Base-by-base conservation (phyloP, 1,140 invertebrate species). In the Nebria ingens region DNA sequence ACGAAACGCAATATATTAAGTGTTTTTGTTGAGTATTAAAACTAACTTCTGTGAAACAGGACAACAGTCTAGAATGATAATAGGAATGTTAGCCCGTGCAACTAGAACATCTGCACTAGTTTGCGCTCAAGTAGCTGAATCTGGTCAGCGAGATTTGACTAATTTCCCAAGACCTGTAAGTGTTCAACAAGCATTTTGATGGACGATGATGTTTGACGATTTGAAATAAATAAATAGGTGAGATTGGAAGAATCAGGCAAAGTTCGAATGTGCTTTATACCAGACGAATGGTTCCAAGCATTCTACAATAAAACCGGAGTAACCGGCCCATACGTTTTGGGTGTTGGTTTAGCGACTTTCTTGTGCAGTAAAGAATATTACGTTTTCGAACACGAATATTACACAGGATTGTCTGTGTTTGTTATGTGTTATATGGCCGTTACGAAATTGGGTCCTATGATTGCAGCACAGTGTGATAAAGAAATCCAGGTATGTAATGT, bases 231-330 rank as follows among this genome's bases (percentile, higher is more conserved):
- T 40, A 11, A 57, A 52, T 34, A 59, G 64, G 55, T 59, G 60
- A 71, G 85, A 65, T 71, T 72, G 12, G 77, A 79, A 57, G 75
- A 83, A 58, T 79, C 84, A 52, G 83, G 80, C 55, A 85, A 85
- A 74, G 87, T 92, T 34, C 81, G 92, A 49, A 69, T 92, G 64
- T 91, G 87, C 52, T 91, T 97, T 63, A 69, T 98, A 60, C 94
- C 95, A 51, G 93, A 96, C 63, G 85, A 90, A 76, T 98, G 93
- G 93, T 97, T 97, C 74, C 79, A 86, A 63, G 83, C 89, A 62
- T 93, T 98, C 69, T 95, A 97, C 70, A 82, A 85, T 38, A 97
- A 97, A 77, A 97, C 93, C 63, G 95, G 95, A 69, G 93, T 86
- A 50, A 86, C 86, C 56, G 87, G 87, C 65, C 92, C 92, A 13